Base-by-base conservation (phyloP, 2,888 invertebrate genomes). In the Entomobrya multifasciata region DNA sequence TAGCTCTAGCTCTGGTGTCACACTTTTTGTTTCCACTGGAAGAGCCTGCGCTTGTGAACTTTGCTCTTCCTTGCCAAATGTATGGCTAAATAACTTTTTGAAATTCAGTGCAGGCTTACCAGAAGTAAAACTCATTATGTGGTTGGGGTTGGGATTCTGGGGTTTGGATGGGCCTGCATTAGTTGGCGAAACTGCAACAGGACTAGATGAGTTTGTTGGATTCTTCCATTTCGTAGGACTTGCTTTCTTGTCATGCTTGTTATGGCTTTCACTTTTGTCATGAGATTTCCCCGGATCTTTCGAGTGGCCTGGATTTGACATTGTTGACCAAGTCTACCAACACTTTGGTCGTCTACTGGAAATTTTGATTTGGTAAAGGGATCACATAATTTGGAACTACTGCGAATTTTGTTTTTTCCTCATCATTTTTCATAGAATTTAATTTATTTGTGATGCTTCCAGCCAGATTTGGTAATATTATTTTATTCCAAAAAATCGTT, bases 281-380 rank as follows among this genome's bases (percentile, higher is more conserved):
- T 86, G 65, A 15, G 82, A 57, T 57, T 82, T 87, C 27, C 87
- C 82, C 8, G 87, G 87, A 22, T 87, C 87, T 62, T 65, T 87
- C 6, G 87, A 87, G 22, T 82, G 87, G 15, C 82, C 82, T 82
- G 60, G 87, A 55, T 65, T 87, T 77, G 87, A 87, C 87, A 87
- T 87, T 22, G 41, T 78, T 55, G 36, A 57, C 65, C 77, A 77
- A 70, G 57, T 44, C 60, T 62, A 47, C 25, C 41, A 36, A 25
- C 60, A 78, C 25, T 77, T 78, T 65, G 78, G 47, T 77, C 57
- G 67, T 47, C 36, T 49, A 60, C 55, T 57, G 55, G 70, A 30
- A 67, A 55, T 79, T 72, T 78, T 76, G 27, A 44, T 27, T 25
- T 17, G 17, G 22, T 65, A 22, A 30, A 25, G 15, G n/a, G 44